Evolutionary conservation across 2,888 invertebrate genomes (phyloP), one percentile per base, ranked within the genome.

Genomic region (Drosophila eohydei): DNA sequence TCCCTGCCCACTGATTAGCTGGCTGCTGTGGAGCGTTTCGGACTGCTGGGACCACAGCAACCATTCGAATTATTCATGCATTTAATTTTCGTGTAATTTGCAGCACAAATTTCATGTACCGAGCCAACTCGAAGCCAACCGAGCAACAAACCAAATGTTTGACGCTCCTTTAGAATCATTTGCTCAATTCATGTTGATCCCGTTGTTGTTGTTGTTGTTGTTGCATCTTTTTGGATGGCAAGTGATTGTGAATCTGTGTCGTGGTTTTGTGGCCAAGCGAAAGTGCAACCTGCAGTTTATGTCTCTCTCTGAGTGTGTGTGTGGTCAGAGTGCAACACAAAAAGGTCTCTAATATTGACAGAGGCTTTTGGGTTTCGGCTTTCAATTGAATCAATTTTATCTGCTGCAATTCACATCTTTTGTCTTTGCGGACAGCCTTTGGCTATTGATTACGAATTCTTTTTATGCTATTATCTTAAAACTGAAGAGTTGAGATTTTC

Each of bases 61-160:
- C 86, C 90, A 88, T 89, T 80, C 71, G 86, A 86, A 89, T 86
- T 86, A 86, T 86, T 89, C 86, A 86, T 86, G 86, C 86, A 85
- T 88, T 86, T 88, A 88, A 89, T 86, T 88, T 83, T 86, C 88
- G 79, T 84, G 88, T 84, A 84, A 84, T 84, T 89, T 84, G 82
- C 72, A 89, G 87, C 87, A 86, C 73, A 73, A 89, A 74, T 89
- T 80, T 89, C 72, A 74, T 81, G 87, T 74, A 65, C 71, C 71
- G 73, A 83, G 80, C 34, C 46, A 48, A 58, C 65, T 70, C 60
- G 60, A 71, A 80, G 66, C 66, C 74, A 78, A 81, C 71, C 69
- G 79, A 80, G 82, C 82, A 71, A 71, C 76, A 71, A 83, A 83
- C 83, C 86, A 62, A 85, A 86, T 71, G 77, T 80, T 78, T 76